phyloP scores from a whole-genome alignment of 2,797 vertebrate genomes.

The Hylomyscus alleni region DNA sequence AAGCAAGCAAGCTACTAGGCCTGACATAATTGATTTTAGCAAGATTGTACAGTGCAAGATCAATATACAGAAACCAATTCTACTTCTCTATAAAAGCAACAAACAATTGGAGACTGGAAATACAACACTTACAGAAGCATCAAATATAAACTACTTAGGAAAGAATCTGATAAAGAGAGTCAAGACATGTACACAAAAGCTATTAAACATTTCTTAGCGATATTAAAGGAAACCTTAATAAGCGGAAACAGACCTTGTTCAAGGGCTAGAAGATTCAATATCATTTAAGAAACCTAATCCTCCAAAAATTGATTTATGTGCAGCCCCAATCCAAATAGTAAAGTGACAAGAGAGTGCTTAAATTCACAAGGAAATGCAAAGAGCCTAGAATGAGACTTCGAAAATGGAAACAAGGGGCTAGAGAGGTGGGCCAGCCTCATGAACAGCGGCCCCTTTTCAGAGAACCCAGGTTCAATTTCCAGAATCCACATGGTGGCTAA shows the following conservation, averaged over 20 bases:
- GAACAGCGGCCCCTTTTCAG: not conserved
- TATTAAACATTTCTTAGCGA: conserved; percentile 49
- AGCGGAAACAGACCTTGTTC: not conserved
- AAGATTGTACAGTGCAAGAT: conserved; percentile 35
- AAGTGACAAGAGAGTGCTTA: conserved; percentile 38
- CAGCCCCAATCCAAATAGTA: not conserved
- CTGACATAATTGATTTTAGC: conserved; percentile 53
- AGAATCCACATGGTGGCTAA: not conserved
- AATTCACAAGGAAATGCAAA: conserved; percentile 55
- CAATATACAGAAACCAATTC: conserved; percentile 49
- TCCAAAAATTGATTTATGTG: conserved; percentile 7
- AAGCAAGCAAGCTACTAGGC: not conserved
- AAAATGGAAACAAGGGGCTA: not conserved
- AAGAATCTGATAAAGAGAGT: conserved; percentile 59
- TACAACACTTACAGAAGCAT: conserved; percentile 21
- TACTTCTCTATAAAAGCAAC: conserved; percentile 54
- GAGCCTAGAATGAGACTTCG: not conserved
- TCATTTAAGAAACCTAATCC: not conserved
- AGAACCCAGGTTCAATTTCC: not conserved
- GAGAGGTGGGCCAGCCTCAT: not conserved
- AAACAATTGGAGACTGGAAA: conserved; percentile 34
- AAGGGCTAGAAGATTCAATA: not conserved
- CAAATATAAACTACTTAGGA: conserved; percentile 40
- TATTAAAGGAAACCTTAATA: conserved; percentile 58
- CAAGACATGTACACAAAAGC: conserved; percentile 28